Conservation (phyloP, 2,797 vertebrate species). For the Macropus fuliginosus region DNA sequence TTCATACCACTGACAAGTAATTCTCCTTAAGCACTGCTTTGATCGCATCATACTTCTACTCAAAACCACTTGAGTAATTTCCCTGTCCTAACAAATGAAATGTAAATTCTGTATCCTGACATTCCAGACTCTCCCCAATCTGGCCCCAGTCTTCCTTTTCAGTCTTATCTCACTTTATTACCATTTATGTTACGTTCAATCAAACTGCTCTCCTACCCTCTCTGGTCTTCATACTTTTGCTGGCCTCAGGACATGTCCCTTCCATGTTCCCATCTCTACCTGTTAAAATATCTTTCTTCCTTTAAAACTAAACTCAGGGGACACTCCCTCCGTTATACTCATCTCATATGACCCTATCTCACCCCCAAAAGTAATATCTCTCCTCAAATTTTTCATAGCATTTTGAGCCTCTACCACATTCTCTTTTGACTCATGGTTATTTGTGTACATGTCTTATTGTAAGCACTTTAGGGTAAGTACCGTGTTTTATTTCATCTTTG, state of each 20-base stretch:
- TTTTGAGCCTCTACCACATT: not conserved
- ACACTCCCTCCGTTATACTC: not conserved
- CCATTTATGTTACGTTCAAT: not conserved
- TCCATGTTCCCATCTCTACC: not conserved
- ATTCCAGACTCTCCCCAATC: not conserved
- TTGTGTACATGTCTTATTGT: not conserved
- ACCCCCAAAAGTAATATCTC: not conserved
- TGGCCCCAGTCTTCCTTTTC: not conserved
- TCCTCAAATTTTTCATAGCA: not conserved
- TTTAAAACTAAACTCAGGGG: not conserved
- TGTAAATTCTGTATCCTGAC: not conserved
- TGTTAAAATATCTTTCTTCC: not conserved
- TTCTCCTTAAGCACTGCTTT: not conserved
- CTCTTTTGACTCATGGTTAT: not conserved
- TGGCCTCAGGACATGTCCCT: not conserved
- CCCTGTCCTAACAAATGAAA: not conserved
- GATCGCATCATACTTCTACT: not conserved
- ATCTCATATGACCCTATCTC: not conserved
- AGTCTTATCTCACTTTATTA: not conserved
- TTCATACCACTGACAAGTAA: not conserved
- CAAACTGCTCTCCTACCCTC: not conserved
- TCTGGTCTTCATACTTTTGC: not conserved
- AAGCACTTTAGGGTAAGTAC: not conserved
- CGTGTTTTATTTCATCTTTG: not conserved
- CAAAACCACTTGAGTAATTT: not conserved